Percentiles rank a stretch among this genome's conserved stretches.
Conservation (phyloP, 2,888 invertebrate species). For the Unio delphinus region DNA sequence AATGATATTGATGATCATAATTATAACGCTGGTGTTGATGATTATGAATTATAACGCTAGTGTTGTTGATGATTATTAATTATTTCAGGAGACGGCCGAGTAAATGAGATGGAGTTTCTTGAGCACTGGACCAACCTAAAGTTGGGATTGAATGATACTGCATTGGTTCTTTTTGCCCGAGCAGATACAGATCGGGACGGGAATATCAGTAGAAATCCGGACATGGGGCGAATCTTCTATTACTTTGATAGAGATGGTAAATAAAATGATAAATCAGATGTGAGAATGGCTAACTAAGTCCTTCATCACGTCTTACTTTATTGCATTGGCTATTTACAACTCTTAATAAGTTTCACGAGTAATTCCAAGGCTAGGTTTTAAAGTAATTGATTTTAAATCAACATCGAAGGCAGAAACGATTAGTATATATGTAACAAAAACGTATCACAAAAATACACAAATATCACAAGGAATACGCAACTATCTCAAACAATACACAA, state of each 20-base stretch:
- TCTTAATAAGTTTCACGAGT: no score
- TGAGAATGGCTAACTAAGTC: no score
- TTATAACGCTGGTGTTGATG: not conserved
- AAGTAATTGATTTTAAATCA: no score
- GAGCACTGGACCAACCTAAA: slow-evolving; percentile 39
- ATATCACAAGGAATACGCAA: no score
- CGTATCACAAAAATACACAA: no score
- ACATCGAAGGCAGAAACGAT: no score
- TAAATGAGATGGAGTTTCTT: slow-evolving; percentile 43
- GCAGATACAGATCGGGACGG: slow-evolving; percentile 49
- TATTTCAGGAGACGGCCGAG: slow-evolving; percentile 28
- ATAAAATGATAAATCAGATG: not conserved
- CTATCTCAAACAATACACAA: no score
- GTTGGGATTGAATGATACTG: slow-evolving; percentile 39
- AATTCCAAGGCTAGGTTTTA: no score
- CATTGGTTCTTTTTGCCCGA: slow-evolving; percentile 41
- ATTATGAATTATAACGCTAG: no score
- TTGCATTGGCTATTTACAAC: no score
- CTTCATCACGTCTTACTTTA: no score
- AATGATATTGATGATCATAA: not conserved
- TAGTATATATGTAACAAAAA: no score
- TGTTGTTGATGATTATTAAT: not conserved
- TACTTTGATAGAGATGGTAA: slow-evolving; percentile 52
- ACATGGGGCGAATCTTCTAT: slow-evolving; percentile 42
- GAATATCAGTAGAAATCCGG: slow-evolving; percentile 36